Evolutionary conservation across 1,140 invertebrate species (phyloP), one percentile per base, ranked within the genome.

Genomic region (Bombyx mandarina): DNA sequence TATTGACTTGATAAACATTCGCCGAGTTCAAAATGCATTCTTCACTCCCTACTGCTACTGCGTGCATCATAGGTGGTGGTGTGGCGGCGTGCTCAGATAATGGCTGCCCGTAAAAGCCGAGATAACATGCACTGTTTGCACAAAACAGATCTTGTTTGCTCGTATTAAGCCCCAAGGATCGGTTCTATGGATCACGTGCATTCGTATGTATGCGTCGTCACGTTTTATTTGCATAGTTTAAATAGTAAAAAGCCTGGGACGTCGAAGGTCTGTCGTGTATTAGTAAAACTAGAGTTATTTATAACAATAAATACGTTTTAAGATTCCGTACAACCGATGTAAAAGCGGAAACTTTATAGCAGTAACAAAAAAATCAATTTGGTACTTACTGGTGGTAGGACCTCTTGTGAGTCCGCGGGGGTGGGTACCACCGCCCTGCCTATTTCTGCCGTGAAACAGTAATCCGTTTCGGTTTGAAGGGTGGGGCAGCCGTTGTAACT

Each of bases 1-100:
- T 83, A 83, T 86, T 84, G 72, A 79, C 79, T 61, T 50, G 67
- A 68, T 67, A 84, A 86, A 84, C 79, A 62, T 84, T 83, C 82
- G 73, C 60, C 61, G 55, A 69, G 69, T 60, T 64, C 59, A 62
- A 64, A 62, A 69, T 71, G 73, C 81, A 74, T 74, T 68, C 26
- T 35, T 69, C 67, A 73, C 62, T 65, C 67, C 75, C 67, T 73
- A 68, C 53, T 66, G 70, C 68, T 67, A 67, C 68, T 65, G 67
- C 63, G 61, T 66, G 67, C 68, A 59, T 61, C 67, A 67, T 75
- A 76, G 70, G 2, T 3, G 26, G 73, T 68, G 70, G 69, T 62
- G 71, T 52, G 46, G 43, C 55, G 60, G 57, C 60, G 62, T 51
- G 63, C 62, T 64, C 65, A 69, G 73, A 75, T 75, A 77, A 76